A percentile compares a stretch with the other conserved stretches of the same genome.
These are phyloP conservation scores for Pungitius pungitius DNA, from an alignment of 2,113 vertebrate species.

Conservation along the genomic window DNA sequence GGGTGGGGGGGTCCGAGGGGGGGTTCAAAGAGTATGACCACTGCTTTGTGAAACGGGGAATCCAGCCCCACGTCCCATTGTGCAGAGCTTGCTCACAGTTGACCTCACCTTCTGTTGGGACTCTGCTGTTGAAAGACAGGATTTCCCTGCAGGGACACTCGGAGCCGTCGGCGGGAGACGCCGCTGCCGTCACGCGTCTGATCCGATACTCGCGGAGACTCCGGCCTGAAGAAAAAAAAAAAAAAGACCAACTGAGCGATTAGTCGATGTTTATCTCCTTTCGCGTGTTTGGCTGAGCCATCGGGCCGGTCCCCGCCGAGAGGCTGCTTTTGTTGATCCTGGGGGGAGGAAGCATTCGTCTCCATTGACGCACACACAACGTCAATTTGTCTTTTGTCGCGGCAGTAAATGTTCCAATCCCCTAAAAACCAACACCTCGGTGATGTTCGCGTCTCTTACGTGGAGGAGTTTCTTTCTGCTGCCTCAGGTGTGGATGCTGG, in stretches of 20 bases:
- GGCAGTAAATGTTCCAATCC: neutral
- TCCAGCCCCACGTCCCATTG: constrained; percentile 71
- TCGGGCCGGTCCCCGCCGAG: constrained; percentile 2
- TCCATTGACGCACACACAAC: neutral
- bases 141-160: constrained; percentile 66
- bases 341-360: neutral
- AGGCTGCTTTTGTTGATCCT: constrained; percentile 10
- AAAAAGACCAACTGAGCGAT: constrained; percentile 24
- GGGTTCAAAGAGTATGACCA: constrained; percentile 70
- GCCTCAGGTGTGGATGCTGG: constrained; percentile 6
- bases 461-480: neutral
- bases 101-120: constrained; percentile 81
- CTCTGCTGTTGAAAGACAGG: constrained; percentile 71
- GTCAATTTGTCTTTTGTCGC: constrained; percentile 1
- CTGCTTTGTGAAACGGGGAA: constrained; percentile 75
- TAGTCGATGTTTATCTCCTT: constrained; percentile 36
- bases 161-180: constrained; percentile 68
- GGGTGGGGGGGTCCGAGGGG: constrained; percentile 47
- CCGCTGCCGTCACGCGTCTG: constrained; percentile 49
- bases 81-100: constrained; percentile 76
- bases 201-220: constrained; percentile 38
- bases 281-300: constrained; percentile 6
- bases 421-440: neutral
- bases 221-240: no score
- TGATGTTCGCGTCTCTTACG: neutral